Evolutionary conservation across 1,140 invertebrate species (phyloP), one percentile per base, ranked within the genome.

Genomic region (Aphelinus certus): DNA sequence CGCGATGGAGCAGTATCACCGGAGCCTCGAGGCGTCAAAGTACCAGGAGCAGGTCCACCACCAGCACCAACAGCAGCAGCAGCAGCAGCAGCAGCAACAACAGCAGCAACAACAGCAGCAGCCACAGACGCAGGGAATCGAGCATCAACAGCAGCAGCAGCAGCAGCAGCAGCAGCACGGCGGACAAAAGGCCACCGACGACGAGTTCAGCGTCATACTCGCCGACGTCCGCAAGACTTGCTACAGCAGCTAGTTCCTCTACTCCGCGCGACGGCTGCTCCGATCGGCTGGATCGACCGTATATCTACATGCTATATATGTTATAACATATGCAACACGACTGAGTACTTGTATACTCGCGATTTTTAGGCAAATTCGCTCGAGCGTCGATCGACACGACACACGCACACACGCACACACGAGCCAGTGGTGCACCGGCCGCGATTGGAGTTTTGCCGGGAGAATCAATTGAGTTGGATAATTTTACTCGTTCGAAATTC

Each of bases 151-250:
- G 42, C 71, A 66, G 7, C 71, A 73, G 10, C 71, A 66, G 3
- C 72, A 74, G 45, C 57, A 67, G 10, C 46, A 61, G 1, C 45
- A 1, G 2, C 66, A 56, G 4, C 51, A 4, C 4, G 51, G 4
- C 4, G 79, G 79, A 26, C 84, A 86, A 66, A 92, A 93, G 77
- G 86, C 90, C 2, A 86, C 90, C 1, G 94, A 95, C 66, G 94
- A 95, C 75, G 94, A 95, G 82, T 95, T 95, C 86, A 95, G 94
- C 87, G 94, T 94, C 76, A 95, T 95, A 79, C 86, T 95, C 57
- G 94, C 94, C 2, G 94, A 94, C 76, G 94, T 95, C 56, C 89
- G 94, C 73, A 95, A 95, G 83, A 95, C 94, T 46, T 95, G 94
- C 84, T 95, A 95, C 87, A 95, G 94, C 89, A 95, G 93, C 88